These are phyloP conservation scores for Ephydatia muelleri DNA, from an alignment of 37 sponge, comb jelly and placozoan species.

Conservation along the genomic window DNA sequence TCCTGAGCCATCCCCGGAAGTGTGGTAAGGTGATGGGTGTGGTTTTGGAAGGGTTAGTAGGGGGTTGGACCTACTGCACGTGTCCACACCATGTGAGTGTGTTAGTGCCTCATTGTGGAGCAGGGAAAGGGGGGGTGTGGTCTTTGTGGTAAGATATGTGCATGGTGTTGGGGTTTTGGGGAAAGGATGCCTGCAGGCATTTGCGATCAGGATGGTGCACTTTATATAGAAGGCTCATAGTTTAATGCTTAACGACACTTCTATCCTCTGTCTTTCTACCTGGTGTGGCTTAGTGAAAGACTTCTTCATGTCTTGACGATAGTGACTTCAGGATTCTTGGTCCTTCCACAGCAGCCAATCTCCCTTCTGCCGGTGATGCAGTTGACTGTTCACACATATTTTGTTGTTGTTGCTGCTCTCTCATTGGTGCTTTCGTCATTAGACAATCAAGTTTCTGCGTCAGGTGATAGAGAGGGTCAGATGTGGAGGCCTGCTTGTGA, in stretches of 20 bases:
- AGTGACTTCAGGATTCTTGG: constrained; percentile 14
- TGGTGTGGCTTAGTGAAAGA: neutral
- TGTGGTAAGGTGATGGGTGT: too few species aligned
- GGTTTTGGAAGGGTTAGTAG: too few species aligned
- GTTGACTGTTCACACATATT: neutral
- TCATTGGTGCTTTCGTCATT: neutral
- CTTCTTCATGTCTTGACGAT: constrained; percentile 16
- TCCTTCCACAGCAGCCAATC: constrained; percentile 20
- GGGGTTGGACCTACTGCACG: too few species aligned
- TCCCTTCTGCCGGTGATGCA: constrained; percentile 24
- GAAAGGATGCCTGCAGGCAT: too few species aligned
- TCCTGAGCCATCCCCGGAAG: too few species aligned
- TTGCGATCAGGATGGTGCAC: neutral
- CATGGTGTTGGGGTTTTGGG: neutral
- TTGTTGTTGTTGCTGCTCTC: neutral
- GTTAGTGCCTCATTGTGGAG: too few species aligned
- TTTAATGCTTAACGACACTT: too few species aligned
- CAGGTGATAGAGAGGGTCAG: neutral
- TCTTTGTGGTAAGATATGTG: neutral
- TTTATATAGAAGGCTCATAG: too few species aligned
- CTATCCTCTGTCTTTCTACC: neutral
- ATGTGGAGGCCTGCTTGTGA: constrained; percentile 2
- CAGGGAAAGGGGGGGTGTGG: neutral
- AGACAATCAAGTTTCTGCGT: constrained; percentile 7
- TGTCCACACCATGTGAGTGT: too few species aligned